phyloP scores from a whole-genome alignment of 2,797 vertebrate species.

The Characodon lateralis region DNA sequence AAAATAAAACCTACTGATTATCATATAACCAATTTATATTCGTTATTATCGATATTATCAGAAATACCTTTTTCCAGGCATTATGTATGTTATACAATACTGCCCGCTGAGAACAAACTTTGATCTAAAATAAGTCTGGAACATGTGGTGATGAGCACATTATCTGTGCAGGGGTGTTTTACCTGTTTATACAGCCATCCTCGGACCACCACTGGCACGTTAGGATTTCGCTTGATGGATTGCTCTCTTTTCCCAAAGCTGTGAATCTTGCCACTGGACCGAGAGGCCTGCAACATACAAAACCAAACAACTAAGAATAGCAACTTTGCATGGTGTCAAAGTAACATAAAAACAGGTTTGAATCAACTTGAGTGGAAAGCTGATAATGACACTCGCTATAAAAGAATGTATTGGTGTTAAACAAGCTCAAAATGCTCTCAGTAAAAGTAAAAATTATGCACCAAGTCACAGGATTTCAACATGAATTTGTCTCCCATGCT shows the following conservation, averaged over 20 bases:
- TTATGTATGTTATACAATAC: no score
- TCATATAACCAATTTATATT: no score
- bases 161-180: not conserved
- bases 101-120: no score
- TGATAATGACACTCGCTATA: not conserved
- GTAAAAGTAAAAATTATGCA: not conserved
- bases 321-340: not conserved
- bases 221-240: constrained; percentile 92
- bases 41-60: no score
- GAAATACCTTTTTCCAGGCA: no score
- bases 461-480: not conserved
- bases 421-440: not conserved
- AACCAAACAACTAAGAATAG: not conserved
- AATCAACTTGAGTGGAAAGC: not conserved
- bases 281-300: constrained; percentile 78
- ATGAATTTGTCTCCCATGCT: not conserved
- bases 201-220: constrained; percentile 89
- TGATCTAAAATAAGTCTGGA: not conserved
- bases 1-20: no score
- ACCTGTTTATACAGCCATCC: constrained; percentile 98
- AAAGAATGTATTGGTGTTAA: not conserved
- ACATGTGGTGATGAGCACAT: not conserved
- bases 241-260: constrained; percentile 95
- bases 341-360: not conserved
- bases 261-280: constrained; percentile 85